phyloP scores from a whole-genome alignment of 2,888 invertebrate species.

The Steinernema scapterisci region DNA sequence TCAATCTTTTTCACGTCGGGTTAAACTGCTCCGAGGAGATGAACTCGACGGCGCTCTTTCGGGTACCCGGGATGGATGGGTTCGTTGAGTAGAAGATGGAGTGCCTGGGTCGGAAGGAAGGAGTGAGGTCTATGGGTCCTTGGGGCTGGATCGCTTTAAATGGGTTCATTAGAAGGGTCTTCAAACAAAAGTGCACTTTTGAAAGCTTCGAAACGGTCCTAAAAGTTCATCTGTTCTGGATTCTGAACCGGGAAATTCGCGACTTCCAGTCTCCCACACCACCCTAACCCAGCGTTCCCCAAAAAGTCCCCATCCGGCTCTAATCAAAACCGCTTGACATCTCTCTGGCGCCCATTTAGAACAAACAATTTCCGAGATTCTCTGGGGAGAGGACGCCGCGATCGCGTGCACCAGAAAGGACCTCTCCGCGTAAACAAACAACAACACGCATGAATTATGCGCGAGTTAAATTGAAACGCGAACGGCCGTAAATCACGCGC shows the following conservation, averaged over 20 bases:
- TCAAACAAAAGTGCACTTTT: too few relatives aligned
- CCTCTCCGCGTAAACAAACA: constrained; percentile 28
- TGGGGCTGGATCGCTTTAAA: too few relatives aligned
- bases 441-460: constrained; percentile 3
- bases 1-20: background rate
- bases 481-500: constrained; percentile 20
- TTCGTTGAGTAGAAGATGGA: background rate
- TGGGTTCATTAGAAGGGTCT: too few relatives aligned
- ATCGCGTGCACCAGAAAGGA: background rate
- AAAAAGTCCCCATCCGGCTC: background rate
- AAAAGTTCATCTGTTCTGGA: too few relatives aligned
- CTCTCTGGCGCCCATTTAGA: background rate
- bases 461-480: background rate
- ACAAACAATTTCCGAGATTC: background rate
- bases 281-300: too few relatives aligned
- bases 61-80: background rate
- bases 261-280: too few relatives aligned
- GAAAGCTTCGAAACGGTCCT: too few relatives aligned
- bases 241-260: too few relatives aligned
- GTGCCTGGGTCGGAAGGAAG: too few relatives aligned
- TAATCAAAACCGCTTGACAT: background rate
- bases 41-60: background rate
- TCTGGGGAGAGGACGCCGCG: background rate
- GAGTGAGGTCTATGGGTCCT: too few relatives aligned
- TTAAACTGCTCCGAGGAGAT: background rate